A percentile compares a stretch with the other conserved stretches of the same genome.
Conservation (phyloP, 2,888 invertebrate species). For the Melieria crassipennis region DNA sequence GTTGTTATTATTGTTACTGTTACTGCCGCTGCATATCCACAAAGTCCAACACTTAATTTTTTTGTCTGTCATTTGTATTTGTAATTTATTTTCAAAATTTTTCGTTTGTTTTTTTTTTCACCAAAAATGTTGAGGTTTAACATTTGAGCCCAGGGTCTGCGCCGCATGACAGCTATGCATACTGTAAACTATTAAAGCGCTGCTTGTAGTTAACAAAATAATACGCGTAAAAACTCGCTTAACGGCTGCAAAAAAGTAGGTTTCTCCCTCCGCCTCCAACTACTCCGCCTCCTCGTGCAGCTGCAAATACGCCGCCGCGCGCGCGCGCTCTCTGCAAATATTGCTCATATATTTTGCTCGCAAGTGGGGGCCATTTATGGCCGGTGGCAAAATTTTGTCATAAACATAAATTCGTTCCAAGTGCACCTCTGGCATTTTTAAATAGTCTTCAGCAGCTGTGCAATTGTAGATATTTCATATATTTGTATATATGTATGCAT, state of each 20-base stretch:
- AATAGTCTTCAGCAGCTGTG: neutral
- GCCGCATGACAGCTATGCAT: too few species aligned
- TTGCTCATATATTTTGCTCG: neutral
- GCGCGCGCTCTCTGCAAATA: too few species aligned
- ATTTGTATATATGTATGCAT: neutral
- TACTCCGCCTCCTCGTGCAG: neutral
- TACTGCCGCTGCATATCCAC: too few species aligned
- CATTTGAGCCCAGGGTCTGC: too few species aligned
- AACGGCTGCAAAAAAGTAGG: neutral
- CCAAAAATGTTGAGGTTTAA: too few species aligned
- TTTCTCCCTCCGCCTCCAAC: neutral
- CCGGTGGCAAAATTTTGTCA: conserved; percentile 20
- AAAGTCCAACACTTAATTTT: too few species aligned
- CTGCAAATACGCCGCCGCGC: neutral
- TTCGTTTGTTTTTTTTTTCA: too few species aligned
- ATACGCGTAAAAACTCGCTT: conserved; percentile 10
- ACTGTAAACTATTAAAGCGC: too few species aligned
- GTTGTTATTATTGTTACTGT: too few species aligned
- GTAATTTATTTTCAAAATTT: too few species aligned
- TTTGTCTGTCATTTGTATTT: too few species aligned
- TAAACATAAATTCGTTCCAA: conserved; percentile 4
- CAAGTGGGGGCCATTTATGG: conserved; percentile 13
- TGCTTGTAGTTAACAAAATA: too few species aligned
- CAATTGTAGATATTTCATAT: neutral
- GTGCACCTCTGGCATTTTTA: conserved; percentile 21